Evolutionary conservation across 2,888 invertebrate species (phyloP).

Genomic region (Nysson spinosus): DNA sequence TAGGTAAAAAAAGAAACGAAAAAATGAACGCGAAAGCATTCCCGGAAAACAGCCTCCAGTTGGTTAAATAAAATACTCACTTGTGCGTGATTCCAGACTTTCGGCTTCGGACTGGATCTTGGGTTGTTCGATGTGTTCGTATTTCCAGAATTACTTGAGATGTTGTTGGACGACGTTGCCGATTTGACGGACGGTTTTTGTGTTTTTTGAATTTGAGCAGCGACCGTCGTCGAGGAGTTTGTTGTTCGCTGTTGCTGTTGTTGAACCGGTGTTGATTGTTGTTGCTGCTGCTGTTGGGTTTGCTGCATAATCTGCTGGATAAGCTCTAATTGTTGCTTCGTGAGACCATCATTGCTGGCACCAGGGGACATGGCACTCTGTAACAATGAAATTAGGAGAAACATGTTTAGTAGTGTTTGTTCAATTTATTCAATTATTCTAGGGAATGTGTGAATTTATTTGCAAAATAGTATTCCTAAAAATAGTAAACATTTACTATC

Average conservation of each 20-base stretch:
- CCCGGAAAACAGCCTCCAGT: too few relatives aligned
- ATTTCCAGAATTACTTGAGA: constrained; percentile 62
- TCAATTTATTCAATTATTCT: too few relatives aligned
- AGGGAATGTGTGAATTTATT: too few relatives aligned
- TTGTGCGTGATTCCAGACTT: constrained; percentile 80
- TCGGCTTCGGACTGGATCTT: constrained; percentile 77
- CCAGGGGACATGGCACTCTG: constrained; percentile 77
- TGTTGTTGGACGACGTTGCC: constrained; percentile 66
- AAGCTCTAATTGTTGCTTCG: constrained; percentile 86
- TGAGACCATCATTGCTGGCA: constrained; percentile 83
- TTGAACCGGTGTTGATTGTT: constrained; percentile 60
- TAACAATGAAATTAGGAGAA: background rate
- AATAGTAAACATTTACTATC: too few relatives aligned
- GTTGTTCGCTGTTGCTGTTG: constrained; percentile 67
- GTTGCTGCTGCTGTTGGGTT: constrained; percentile 80
- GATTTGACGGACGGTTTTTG: constrained; percentile 75
- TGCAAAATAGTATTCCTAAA: too few relatives aligned
- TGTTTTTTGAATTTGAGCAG: constrained; percentile 76
- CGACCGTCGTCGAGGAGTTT: constrained; percentile 67
- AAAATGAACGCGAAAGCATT: too few relatives aligned
- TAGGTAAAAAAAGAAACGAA: too few relatives aligned
- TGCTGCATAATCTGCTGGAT: constrained; percentile 89
- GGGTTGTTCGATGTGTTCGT: constrained; percentile 63
- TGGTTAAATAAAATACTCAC: constrained; percentile 69
- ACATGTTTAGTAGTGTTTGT: too few relatives aligned